Conservation (phyloP, 2,797 vertebrate species). For the Graptemys geographica region DNA sequence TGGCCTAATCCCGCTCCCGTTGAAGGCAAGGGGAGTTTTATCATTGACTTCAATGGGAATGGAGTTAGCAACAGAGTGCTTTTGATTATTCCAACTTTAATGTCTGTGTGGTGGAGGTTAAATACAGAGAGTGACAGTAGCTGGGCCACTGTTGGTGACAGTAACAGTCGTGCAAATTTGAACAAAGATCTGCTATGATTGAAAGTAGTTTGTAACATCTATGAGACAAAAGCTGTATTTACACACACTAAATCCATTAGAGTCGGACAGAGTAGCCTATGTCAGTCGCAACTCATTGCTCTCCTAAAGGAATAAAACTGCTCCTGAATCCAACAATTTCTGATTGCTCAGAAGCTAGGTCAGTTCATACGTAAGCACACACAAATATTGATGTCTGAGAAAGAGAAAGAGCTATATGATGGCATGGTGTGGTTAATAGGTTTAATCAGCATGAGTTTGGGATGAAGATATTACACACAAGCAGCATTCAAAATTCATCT, state of each 20-base stretch:
- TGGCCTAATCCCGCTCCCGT: neutral
- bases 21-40: neutral
- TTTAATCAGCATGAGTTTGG: neutral
- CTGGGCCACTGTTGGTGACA: neutral
- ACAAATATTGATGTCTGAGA: neutral
- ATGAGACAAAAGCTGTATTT: neutral
- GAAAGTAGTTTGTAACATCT: neutral
- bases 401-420: neutral
- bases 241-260: neutral
- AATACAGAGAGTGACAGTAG: neutral
- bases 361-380: neutral
- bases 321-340: neutral
- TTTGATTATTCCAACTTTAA: neutral
- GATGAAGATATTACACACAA: neutral
- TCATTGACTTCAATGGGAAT: neutral
- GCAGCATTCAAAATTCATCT: neutral
- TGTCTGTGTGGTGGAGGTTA: neutral
- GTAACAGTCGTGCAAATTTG: neutral
- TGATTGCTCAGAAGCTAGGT: neutral
- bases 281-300: too few relatives aligned
- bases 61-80: neutral
- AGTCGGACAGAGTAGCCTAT: neutral
- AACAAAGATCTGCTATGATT: neutral
- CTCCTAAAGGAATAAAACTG: neutral
- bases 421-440: neutral